A percentile compares a stretch with the other conserved stretches of the same genome.
Conservation (phyloP, 23 tunicate genomes). For the Diplosoma virens region DNA sequence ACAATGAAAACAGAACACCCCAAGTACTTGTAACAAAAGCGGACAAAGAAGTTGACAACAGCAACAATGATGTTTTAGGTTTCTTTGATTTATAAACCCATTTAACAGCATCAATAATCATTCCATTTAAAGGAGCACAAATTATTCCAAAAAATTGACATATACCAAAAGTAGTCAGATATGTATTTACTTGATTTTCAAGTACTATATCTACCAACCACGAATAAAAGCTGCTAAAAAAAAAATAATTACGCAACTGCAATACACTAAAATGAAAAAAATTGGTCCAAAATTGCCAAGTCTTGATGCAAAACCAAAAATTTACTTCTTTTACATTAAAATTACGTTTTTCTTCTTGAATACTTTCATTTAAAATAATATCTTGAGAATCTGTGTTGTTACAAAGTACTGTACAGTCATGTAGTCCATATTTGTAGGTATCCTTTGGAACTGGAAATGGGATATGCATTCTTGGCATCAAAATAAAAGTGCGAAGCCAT, state of each 20-base stretch:
- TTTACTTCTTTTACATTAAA: neutral
- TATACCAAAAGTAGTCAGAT: slow-evolving; percentile 71
- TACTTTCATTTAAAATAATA: neutral
- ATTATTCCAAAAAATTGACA: slow-evolving; percentile 92
- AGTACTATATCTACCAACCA: slow-evolving; percentile 37
- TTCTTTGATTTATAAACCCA: neutral
- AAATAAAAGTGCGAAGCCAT: slow-evolving; percentile 63
- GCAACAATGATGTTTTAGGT: slow-evolving; percentile 13
- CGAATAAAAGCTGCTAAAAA: slow-evolving; percentile 52
- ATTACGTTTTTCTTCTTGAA: slow-evolving; percentile 14
- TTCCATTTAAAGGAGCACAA: slow-evolving; percentile 87
- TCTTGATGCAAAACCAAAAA: slow-evolving; percentile 23
- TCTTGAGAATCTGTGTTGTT: neutral
- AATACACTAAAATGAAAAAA: slow-evolving; percentile 67
- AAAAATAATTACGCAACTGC: slow-evolving; percentile 85
- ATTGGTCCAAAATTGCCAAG: slow-evolving; percentile 53
- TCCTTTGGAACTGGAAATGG: slow-evolving; percentile 68
- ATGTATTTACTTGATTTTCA: slow-evolving; percentile 4
- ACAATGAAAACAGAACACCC: slow-evolving; percentile 66
- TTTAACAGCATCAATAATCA: slow-evolving; percentile 62
- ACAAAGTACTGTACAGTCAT: slow-evolving; percentile 50
- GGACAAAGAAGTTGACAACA: slow-evolving; percentile 46
- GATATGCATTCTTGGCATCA: slow-evolving; percentile 65
- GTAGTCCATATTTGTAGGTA: slow-evolving; percentile 47
- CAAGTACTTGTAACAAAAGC: slow-evolving; percentile 54